Conservation (phyloP, 2,113 vertebrate genomes). For the Pterocles burchelli region DNA sequence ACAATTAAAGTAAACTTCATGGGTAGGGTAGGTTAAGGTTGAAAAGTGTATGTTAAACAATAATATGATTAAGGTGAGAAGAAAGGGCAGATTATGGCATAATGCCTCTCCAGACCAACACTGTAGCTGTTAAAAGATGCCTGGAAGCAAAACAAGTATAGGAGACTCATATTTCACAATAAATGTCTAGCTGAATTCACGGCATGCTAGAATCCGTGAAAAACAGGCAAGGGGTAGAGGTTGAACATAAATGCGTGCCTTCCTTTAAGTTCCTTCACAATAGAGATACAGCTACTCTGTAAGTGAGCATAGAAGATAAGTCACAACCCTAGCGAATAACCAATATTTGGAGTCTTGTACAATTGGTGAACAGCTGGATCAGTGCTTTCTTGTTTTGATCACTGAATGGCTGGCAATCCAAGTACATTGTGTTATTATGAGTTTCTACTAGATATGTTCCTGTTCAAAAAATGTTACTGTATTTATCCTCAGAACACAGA, state of each 20-base stretch:
- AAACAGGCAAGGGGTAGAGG: neutral
- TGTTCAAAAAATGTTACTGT: neutral
- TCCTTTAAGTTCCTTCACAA: neutral
- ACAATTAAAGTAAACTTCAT: neutral
- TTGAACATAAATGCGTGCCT: neutral
- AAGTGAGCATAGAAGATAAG: neutral
- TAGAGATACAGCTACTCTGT: neutral
- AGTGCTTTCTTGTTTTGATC: neutral
- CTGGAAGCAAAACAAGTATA: neutral
- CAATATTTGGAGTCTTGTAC: neutral
- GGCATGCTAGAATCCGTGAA: neutral
- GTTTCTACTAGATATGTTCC: neutral
- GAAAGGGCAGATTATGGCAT: neutral
- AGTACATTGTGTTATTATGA: neutral
- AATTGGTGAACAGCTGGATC: neutral
- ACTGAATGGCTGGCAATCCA: neutral
- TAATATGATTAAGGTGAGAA: neutral
- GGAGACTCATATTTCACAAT: neutral
- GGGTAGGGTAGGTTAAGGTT: neutral
- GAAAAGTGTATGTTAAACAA: neutral
- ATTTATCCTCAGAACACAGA: neutral
- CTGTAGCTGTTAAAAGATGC: neutral
- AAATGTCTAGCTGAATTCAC: neutral
- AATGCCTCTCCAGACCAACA: neutral
- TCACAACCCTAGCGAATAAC: fast-evolving